Evolutionary conservation across 2,888 invertebrate genomes (phyloP), one percentile per base, ranked within the genome.

Genomic region (Drepana falcataria): DNA sequence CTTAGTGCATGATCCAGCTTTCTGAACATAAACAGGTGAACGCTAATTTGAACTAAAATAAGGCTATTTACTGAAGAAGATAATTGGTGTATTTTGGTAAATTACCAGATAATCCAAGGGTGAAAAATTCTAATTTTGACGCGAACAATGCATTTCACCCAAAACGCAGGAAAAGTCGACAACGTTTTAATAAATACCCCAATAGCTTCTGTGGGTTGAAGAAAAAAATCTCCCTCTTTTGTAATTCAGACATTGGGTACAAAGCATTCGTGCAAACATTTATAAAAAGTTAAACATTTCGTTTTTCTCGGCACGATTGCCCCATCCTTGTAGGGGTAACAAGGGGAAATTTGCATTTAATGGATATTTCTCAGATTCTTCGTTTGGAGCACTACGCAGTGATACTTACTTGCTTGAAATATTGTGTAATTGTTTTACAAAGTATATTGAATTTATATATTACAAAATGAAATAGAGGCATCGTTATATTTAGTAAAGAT

Each of bases 191-290:
- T 84, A 83, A 84, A 83, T 80, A 74, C 9, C 77, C 66, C 71
- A 73, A 78, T 71, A 64, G 72, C 78, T 79, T 82, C 84, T 83
- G 83, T 85, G 63, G 71, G 68, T 70, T 78, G 71, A 74, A 75
- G 72, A 74, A 66, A 65, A 62, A 56, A 56, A 61, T 58, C 71
- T 74, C 75, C 70, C 72, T 74, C 73, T 71, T 78, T 82, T 81
- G 80, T 81, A 71, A 79, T 77, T 75, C 79, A 79, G 79, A 78
- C 73, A 63, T 70, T 67, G 72, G 68, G 72, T 72, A 84, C 85
- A 84, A 84, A 83, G 81, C 77, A 72, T 77, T 79, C 79, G 79
- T 76, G 77, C 78, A 79, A 83, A 85, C 79, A 77, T 81, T 83
- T 79, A 79, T 80, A 77, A 83, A 81, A 86, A 83, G 78, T 80